A percentile compares a stretch with the other conserved stretches of the same genome.
phyloP scores from a whole-genome alignment of 1,140 invertebrate species.

The Sycobia sp. region DNA sequence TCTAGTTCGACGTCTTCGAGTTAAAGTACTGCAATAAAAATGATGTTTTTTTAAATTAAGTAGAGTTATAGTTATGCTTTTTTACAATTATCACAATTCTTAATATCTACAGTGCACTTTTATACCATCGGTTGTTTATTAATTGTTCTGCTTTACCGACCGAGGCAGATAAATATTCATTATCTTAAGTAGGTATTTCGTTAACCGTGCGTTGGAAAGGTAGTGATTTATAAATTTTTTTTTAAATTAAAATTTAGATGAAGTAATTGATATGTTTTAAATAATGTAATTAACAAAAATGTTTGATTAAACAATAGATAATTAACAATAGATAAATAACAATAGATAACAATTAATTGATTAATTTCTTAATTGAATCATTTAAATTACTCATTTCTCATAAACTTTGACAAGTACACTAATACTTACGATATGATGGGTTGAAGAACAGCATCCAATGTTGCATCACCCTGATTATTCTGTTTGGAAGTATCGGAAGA shows the following conservation, averaged over 20 bases:
- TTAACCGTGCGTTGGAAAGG: no score
- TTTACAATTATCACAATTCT: no score
- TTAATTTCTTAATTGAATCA: background rate
- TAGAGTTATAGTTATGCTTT: no score
- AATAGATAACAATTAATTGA: no score
- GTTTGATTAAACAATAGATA: no score
- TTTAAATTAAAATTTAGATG: background rate
- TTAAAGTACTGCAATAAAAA: constrained; percentile 56
- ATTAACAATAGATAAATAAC: no score
- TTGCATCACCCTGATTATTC: constrained; percentile 55
- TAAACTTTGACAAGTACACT: no score
- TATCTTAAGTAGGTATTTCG: no score
- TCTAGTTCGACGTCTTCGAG: constrained; percentile 53
- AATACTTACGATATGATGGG: constrained; percentile 61
- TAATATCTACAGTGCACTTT: constrained; percentile 17
- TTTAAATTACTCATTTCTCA: background rate
- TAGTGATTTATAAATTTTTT: no score
- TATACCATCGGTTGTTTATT: no score
- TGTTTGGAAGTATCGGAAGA: constrained; percentile 55
- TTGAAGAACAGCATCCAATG: constrained; percentile 60
- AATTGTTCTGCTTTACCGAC: constrained; percentile 29
- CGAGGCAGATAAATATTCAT: constrained; percentile 25
- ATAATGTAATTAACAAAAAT: no score
- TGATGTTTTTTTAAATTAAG: no score
- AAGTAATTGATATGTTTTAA: background rate